Evolutionary conservation across 1,140 invertebrate genomes (phyloP).

Genomic region (Drosophila lowei): DNA sequence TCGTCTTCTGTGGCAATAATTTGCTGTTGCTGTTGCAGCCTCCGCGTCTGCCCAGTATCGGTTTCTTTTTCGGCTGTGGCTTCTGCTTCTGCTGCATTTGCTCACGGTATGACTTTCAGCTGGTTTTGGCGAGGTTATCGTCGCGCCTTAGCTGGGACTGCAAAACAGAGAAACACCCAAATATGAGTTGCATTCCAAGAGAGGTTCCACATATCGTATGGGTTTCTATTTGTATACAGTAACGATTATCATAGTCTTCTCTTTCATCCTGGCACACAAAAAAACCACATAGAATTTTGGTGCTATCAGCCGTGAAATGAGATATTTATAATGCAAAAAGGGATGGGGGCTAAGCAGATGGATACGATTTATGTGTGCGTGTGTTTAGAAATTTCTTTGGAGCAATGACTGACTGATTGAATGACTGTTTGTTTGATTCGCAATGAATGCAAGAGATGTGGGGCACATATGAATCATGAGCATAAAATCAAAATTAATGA

Average conservation of each 20-base stretch:
- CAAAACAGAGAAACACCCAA: constrained; percentile 6
- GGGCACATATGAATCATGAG: constrained; percentile 18
- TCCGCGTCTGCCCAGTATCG: constrained; percentile 29
- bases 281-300: constrained; percentile 57
- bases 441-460: constrained; percentile 1
- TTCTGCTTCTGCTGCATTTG: constrained; percentile 34
- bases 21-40: constrained; percentile 9
- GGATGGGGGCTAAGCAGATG: constrained; percentile 30
- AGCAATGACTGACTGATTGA: constrained; percentile 15
- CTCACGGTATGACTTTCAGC: constrained; percentile 79
- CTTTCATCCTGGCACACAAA: constrained; percentile 63
- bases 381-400: constrained; percentile 26
- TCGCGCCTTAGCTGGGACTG: constrained; percentile 83
- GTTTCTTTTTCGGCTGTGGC: constrained; percentile 32
- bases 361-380: constrained; percentile 11
- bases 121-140: constrained; percentile 82
- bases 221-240: background rate
- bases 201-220: background rate
- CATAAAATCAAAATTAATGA: constrained; percentile 53
- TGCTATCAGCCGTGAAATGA: constrained; percentile 14
- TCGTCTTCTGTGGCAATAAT: background rate
- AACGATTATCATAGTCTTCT: constrained; percentile 15
- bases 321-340: constrained; percentile 32
- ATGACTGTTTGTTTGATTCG: constrained; percentile 18
- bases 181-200: background rate